phyloP scores from a whole-genome alignment of 2,797 vertebrate genomes.

The Percopsis omiscomaycus region DNA sequence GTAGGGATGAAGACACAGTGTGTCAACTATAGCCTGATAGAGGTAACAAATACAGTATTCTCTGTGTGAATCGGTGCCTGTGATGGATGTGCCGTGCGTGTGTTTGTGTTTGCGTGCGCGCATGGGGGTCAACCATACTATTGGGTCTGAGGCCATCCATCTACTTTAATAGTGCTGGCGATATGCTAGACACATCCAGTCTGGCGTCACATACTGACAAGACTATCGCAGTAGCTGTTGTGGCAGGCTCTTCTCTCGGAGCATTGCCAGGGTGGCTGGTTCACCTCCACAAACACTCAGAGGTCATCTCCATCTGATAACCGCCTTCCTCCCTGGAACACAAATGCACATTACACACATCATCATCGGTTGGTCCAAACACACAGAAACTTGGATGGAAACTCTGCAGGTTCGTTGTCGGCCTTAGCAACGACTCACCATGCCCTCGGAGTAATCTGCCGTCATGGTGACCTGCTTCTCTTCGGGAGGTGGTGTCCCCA shows the following conservation, averaged over 20 bases:
- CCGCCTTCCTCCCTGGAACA: slow-evolving; percentile 70
- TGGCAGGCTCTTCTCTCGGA: slow-evolving; percentile 30
- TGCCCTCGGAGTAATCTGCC: slow-evolving; percentile 91
- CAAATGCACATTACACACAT: slow-evolving; percentile 5
- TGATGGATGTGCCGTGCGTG: slow-evolving; percentile 27
- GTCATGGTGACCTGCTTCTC: slow-evolving; percentile 97
- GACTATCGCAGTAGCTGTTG: slow-evolving; percentile 44
- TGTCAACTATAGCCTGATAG: slow-evolving; percentile 35
- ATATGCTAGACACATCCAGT: slow-evolving; percentile 37
- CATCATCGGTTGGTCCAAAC: neutral
- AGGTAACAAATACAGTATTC: slow-evolving; percentile 23
- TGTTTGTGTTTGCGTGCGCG: slow-evolving; percentile 10
- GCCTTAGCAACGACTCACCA: slow-evolving; percentile 76
- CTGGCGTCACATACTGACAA: slow-evolving; percentile 29
- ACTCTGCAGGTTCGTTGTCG: neutral
- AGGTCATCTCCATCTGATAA: slow-evolving; percentile 85
- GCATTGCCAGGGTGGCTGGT: slow-evolving; percentile 76
- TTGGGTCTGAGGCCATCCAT: slow-evolving; percentile 11
- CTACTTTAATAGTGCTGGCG: slow-evolving; percentile 45
- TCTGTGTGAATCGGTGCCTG: slow-evolving; percentile 46
- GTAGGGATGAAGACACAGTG: slow-evolving; percentile 32
- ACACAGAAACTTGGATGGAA: neutral
- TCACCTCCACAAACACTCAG: slow-evolving; percentile 76
- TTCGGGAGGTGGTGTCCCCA: slow-evolving; percentile 84
- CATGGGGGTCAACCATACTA: slow-evolving; percentile 20